Conservation (phyloP, 2,888 invertebrate genomes). For the Lissocephala sabroskyi region DNA sequence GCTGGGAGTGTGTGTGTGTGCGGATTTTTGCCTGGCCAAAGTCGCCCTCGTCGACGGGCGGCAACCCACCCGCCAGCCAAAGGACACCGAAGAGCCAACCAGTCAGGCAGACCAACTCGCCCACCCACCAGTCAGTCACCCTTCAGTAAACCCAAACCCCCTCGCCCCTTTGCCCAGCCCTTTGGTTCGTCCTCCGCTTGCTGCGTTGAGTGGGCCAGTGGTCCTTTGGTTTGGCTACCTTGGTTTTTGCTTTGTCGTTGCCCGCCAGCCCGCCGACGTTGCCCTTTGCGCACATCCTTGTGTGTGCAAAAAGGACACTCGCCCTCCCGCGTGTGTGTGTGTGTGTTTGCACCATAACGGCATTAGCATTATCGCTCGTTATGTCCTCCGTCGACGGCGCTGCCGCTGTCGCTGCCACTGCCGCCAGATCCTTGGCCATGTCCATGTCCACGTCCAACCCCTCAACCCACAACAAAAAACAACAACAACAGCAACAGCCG, state of each 20-base stretch:
- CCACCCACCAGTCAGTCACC: constrained; percentile 8
- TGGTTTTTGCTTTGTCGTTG: constrained; percentile 2
- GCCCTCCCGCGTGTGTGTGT: background rate
- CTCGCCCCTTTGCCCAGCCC: background rate
- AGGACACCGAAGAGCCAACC: no score
- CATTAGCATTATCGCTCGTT: constrained; percentile 68
- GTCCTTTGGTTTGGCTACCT: constrained; percentile 25
- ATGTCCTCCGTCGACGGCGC: no score
- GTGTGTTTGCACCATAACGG: constrained; percentile 53
- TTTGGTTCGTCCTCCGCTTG: background rate
- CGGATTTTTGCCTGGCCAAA: constrained; percentile 44
- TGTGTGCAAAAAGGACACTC: constrained; percentile 60
- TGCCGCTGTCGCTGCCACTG: no score
- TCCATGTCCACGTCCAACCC: constrained; percentile 34
- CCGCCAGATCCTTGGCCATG: constrained; percentile 10
- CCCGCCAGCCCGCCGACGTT: constrained; percentile 21
- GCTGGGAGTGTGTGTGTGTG: constrained; percentile 10
- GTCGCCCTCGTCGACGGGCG: no score
- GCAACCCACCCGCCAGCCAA: no score
- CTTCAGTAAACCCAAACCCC: background rate
- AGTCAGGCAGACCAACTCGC: constrained; percentile 21
- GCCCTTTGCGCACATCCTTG: constrained; percentile 49
- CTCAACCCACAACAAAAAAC: background rate
- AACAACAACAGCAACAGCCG: background rate
- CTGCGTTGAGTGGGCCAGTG: background rate